Conservation (phyloP, 2,113 vertebrate species). For the Oplegnathus fasciatus region DNA sequence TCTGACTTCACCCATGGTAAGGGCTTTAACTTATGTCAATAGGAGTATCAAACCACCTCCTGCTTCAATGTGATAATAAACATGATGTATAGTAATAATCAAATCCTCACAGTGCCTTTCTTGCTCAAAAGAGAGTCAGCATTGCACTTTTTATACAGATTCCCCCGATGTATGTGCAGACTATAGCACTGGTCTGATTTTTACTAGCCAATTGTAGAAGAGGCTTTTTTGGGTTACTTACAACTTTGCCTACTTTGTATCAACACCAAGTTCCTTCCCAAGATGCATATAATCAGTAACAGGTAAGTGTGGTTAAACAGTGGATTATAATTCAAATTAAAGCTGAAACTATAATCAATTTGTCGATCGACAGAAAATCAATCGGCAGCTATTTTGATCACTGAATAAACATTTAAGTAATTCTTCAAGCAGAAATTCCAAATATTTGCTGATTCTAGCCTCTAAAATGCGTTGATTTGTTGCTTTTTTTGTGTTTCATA, state of each 20-base stretch:
- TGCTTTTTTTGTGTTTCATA: no score
- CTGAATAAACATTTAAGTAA: background rate
- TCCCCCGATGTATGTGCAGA: background rate
- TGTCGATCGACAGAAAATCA: background rate
- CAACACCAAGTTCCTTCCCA: background rate
- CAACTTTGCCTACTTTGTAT: background rate
- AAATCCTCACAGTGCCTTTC: constrained; percentile 14
- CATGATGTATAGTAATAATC: constrained; percentile 53
- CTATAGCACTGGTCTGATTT: background rate
- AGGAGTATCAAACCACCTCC: constrained; percentile 28
- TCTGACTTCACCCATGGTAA: constrained; percentile 16
- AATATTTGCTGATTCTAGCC: background rate
- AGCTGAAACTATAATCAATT: background rate
- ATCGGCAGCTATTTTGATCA: background rate
- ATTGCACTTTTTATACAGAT: background rate
- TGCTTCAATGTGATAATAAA: constrained; percentile 51
- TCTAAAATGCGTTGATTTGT: background rate
- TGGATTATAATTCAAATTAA: no score
- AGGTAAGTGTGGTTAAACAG: background rate
- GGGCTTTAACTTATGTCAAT: constrained; percentile 57
- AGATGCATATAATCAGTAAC: background rate
- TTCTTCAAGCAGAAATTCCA: background rate
- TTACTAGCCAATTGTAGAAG: background rate
- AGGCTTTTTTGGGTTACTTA: background rate
- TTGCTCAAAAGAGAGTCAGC: background rate